Evolutionary conservation across 2,113 vertebrate genomes (phyloP), one percentile per base, ranked within the genome.

Genomic region (Podarcis muralis): DNA sequence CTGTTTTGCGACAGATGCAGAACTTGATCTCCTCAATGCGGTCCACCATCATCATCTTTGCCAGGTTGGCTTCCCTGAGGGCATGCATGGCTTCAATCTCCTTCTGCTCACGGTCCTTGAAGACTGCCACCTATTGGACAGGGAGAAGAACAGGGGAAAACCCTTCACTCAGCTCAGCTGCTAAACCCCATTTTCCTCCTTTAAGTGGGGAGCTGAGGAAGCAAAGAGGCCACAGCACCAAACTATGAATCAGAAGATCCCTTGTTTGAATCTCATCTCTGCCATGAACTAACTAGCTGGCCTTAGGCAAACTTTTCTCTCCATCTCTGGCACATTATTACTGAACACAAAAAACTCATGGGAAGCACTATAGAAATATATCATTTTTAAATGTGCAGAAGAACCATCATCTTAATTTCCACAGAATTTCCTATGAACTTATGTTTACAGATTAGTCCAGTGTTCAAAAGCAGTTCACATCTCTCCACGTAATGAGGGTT

Each of bases 31-130:
- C 98, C 92, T 99, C 98, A 0, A 99, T 99, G 18, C 98, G 98
- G 87, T 99, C 99, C n/a, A 98, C 98, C 98, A 99, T 98, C 27
- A 98, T 97, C 98, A 99, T 99, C 97, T 99, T 99, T 94, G 98
- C 98, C 90, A 99, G 92, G 92, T 99, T 99, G 90, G 98, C 98
- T 15, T 98, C 97, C 30, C 99, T 97, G 75, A 99, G 97, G 3
- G 98, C 97, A 81, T 98, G 99, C 96, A 99, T 99, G 85, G 98
- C 97, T 92, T 99, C 98, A 53, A 98, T 97, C 85, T 99, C 99
- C 92, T 99, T 98, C 92, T 98, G 98, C 13, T 99, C 99, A 89
- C 98, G 96, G 91, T 98, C 97, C 97, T 98, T 99, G 95, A 99
- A 99, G 72, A 98, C 96, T 6, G 99, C 98, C 87, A 99, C 97